Evolutionary conservation across 1,140 invertebrate species (phyloP).

Genomic region (Scaptomyza graminum): DNA sequence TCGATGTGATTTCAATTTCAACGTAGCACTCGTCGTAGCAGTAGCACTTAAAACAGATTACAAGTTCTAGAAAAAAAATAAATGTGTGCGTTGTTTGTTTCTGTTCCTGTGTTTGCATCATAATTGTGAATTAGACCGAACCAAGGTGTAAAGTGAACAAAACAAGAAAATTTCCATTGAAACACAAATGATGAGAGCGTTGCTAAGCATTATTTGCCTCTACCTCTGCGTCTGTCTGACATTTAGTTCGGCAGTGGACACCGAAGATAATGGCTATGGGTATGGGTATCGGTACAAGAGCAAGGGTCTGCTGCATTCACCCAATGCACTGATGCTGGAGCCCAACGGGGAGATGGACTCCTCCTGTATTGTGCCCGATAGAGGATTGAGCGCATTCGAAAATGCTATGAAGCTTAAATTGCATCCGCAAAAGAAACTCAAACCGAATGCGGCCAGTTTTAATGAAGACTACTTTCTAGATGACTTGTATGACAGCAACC

Average conservation of each 20-base stretch:
- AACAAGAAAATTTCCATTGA: constrained; percentile 13
- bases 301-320: no score
- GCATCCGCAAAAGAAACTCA: not conserved
- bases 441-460: no score
- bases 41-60: not conserved
- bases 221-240: not conserved
- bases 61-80: not conserved
- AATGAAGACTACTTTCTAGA: no score
- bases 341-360: not conserved
- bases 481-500: no score
- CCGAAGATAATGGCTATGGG: not conserved
- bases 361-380: not conserved
- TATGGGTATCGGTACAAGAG: not conserved
- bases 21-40: not conserved
- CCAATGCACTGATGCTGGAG: not conserved
- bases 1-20: not conserved
- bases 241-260: not conserved
- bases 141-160: not conserved
- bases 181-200: not conserved
- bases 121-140: not conserved
- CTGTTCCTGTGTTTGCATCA: not conserved
- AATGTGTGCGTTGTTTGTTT: not conserved
- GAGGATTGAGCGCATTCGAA: not conserved
- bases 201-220: not conserved
- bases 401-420: constrained; percentile 6